Evolutionary conservation across 2,113 vertebrate species (phyloP), one percentile per base, ranked within the genome.

Genomic region (Pelobates fuscus): DNA sequence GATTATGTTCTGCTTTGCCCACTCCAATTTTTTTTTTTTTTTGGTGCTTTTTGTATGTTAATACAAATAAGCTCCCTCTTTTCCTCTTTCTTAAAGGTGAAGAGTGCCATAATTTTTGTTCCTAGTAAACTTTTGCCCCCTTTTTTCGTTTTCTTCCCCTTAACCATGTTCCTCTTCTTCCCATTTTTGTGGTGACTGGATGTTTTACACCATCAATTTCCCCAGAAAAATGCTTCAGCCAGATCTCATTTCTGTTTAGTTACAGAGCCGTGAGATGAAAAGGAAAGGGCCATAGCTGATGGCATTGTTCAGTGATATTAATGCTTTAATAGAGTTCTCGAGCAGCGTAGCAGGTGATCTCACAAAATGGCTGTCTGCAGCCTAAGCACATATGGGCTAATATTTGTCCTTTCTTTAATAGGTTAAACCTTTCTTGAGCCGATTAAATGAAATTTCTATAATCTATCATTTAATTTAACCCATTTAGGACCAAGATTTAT

Each of bases 241-340:
- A 43, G 71, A 74, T 46, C 71, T 65, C 49, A 65, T 74, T 74
- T 65, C 71, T 65, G 71, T 65, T 73, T 41, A 55, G 70, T 64
- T 74, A 57, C 70, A 73, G 61, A 65, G 71, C 44, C n/a, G n/a
- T 21, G 30, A 57, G 71, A 65, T 74, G 71, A 65, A 43, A 65
- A 46, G 8, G 61, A 54, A 64, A 64, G 24, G 71, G 69, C 69
- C 57, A 46, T 41, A n/a, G n/a, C n/a, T n/a, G n/a, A n/a, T n/a
- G 11, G 71, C 61, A 65, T 74, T 65, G 71, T 74, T 65, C 29
- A 15, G 26, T 25, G 23, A 61, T 57, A 65, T 75, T 66, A 67
- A 67, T 59, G 52, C 54, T 26, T 49, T 67, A 75, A n/a, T 66
- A 58, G 71, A 75, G 71, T 58, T 75, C 63, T 59, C 32, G 26